phyloP scores from a whole-genome alignment of 2,113 vertebrate species.

The Lepisosteus osseus region DNA sequence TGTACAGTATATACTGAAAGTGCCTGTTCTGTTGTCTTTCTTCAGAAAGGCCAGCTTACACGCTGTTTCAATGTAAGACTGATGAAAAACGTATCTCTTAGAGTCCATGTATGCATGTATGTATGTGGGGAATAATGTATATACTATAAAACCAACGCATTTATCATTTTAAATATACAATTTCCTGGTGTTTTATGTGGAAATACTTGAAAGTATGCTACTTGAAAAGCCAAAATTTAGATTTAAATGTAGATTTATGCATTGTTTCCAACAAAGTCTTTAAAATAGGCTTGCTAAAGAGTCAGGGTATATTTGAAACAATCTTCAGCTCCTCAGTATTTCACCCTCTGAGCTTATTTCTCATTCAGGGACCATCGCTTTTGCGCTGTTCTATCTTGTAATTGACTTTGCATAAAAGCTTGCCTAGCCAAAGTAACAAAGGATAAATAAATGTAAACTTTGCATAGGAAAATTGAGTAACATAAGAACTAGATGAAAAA shows the following conservation, averaged over 20 bases:
- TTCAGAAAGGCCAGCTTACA: too few relatives aligned
- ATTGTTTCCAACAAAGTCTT: conserved; percentile 54
- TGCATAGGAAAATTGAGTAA: conserved; percentile 5
- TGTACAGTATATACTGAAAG: too few relatives aligned
- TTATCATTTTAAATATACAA: conserved; percentile 50
- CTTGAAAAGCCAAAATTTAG: conserved; percentile 40
- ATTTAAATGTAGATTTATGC: conserved; percentile 63
- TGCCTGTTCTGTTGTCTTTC: too few relatives aligned
- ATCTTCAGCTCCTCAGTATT: conserved; percentile 18
- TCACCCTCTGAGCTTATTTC: conserved; percentile 1
- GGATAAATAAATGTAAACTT: conserved; percentile 8
- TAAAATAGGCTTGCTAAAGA: conserved; percentile 38
- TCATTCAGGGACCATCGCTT: conserved; percentile 1
- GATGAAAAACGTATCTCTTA: neutral
- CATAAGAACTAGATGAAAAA: neutral
- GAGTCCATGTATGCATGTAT: neutral
- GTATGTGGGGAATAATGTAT: neutral
- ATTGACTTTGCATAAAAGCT: conserved; percentile 17
- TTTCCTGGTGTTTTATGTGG: conserved; percentile 30
- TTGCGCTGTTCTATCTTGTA: neutral
- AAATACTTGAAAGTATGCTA: conserved; percentile 38
- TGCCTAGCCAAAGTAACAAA: neutral
- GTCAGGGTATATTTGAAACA: conserved; percentile 42
- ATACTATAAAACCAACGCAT: conserved; percentile 33
- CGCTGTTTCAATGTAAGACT: too few relatives aligned